Conservation (phyloP, 2,888 invertebrate species). For the Lomographa bimaculata region DNA sequence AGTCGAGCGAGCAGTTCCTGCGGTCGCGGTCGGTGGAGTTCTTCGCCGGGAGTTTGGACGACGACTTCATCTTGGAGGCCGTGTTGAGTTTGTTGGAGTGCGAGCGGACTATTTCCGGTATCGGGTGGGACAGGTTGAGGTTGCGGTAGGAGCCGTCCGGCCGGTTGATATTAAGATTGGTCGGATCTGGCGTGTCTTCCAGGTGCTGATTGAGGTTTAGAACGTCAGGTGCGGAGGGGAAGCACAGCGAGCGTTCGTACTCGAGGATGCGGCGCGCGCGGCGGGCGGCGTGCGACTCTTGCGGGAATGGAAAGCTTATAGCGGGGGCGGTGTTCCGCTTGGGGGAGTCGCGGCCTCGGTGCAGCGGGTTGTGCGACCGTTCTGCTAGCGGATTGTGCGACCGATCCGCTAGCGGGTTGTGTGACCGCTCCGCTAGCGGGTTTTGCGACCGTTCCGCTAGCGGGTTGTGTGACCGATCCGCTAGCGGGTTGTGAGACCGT, state of each 20-base stretch:
- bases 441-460: conserved; percentile 83
- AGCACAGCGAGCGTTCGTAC: conserved; percentile 70
- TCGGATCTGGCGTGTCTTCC: conserved; percentile 51
- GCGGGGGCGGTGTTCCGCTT: conserved; percentile 65
- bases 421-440: conserved; percentile 58
- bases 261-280: conserved; percentile 56
- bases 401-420: conserved; percentile 79
- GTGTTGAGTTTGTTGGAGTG: conserved; percentile 73
- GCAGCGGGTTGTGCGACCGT: conserved; percentile 78
- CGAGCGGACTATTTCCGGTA: conserved; percentile 72
- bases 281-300: conserved; percentile 41
- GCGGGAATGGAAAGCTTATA: no score
- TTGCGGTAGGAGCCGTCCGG: conserved; percentile 59
- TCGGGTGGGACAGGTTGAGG: conserved; percentile 66
- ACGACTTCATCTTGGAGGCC: conserved; percentile 69
- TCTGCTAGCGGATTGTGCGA: conserved; percentile 81
- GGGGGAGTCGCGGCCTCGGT: conserved; percentile 53
- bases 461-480: conserved; percentile 90
- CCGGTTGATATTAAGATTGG: conserved; percentile 57
- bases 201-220: conserved; percentile 79
- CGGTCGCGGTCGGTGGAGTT: conserved; percentile 66
- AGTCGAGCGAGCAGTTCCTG: conserved; percentile 62
- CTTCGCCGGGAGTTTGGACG: conserved; percentile 74
- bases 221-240: conserved; percentile 83
- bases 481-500: conserved; percentile 82